These are phyloP conservation scores for Orycteropus afer DNA, from an alignment of 2,113 vertebrate genomes.

Conservation along the genomic window DNA sequence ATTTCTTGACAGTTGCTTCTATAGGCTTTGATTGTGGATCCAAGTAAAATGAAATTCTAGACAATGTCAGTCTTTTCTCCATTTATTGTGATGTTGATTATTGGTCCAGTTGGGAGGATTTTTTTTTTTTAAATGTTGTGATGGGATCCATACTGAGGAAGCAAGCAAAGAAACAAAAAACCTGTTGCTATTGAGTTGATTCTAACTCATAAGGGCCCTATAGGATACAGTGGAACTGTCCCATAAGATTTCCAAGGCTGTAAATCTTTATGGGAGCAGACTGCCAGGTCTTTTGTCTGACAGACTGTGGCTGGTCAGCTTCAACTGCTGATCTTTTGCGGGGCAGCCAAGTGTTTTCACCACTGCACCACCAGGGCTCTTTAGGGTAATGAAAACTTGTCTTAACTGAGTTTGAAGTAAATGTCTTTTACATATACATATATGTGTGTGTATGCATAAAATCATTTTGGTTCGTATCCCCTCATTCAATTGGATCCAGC, in stretches of 20 bases:
- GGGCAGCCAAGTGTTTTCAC: not conserved
- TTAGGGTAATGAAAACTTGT: not conserved
- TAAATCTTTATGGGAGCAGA: not conserved
- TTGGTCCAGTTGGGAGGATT: too few species aligned
- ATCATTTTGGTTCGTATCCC: not conserved
- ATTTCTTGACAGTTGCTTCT: too few species aligned
- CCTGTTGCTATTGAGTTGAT: not conserved
- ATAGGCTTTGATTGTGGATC: too few species aligned
- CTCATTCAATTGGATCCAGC: not conserved
- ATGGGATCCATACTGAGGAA: too few species aligned
- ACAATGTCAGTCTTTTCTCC: too few species aligned
- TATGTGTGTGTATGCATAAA: not conserved
- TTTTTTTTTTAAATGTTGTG: too few species aligned
- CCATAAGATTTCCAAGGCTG: not conserved
- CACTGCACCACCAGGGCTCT: not conserved
- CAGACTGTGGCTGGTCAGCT: not conserved
- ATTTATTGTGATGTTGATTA: too few species aligned
- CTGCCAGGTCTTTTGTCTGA: not conserved
- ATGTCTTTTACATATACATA: not conserved
- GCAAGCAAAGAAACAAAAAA: not conserved
- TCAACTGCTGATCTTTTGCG: not conserved
- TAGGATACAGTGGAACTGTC: not conserved
- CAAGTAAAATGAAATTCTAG: too few species aligned
- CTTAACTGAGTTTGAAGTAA: slow-evolving; percentile 9
- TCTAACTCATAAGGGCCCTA: not conserved